Base-by-base conservation (phyloP, 2,888 invertebrate genomes). In the Pecten maximus region DNA sequence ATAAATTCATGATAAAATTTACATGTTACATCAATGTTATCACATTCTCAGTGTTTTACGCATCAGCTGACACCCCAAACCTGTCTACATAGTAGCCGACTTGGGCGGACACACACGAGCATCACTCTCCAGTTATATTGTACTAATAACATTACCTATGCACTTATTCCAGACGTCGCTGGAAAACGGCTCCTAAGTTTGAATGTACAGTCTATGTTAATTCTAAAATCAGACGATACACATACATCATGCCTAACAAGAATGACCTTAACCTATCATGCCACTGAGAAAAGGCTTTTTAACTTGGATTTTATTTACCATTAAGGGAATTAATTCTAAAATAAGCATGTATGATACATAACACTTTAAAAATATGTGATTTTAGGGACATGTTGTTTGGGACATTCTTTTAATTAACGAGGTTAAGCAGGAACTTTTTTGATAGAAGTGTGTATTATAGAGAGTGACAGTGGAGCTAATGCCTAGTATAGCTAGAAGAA, bases 1-100 rank as follows among this genome's bases (percentile, higher is more conserved):
- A 74, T 74, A 74, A 74, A 74, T 74, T 74, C 74, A 74, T 74
- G 74, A 74, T 74, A 74, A 74, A 74, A 74, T 74, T 74, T 74
- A 74, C 74, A 74, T 10, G 6, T 74, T 74, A 74, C 74, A 35
- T 74, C 74, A 74, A 74, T 15, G 35, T 74, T 74, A 74, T 74
- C 74, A 74, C 74, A 74, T 74, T 6, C 19, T 74, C 15, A 0
- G 35, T 74, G 3, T 28, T 28, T 35, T 74, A 15, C 74, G 35
- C 74, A 28, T 35, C 74, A 74, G 23, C 28, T 10, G 35, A 35
- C 74, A 35, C 74, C 12, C 74, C 74, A 8, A 10, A 74, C 74
- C 74, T 35, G 35, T 35, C 74, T 74, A 6, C 35, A 74, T 23
- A 19, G 50, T 19, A 54, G 50, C 60, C 6, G 60, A 74, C 10